Conservation (phyloP, 2,888 invertebrate species). For the Callosobruchus maculatus region DNA sequence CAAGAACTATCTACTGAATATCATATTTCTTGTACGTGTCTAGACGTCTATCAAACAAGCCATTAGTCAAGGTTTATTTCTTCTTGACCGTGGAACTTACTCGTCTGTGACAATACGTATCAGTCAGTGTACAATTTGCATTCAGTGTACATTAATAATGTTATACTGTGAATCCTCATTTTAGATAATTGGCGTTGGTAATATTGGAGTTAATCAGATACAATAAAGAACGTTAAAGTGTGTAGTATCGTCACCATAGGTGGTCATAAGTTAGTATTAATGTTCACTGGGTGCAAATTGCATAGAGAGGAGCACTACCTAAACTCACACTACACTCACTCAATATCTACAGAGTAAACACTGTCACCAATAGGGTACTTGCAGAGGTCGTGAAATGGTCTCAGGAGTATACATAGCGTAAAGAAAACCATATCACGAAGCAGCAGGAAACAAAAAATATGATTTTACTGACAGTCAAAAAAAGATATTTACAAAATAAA, state of each 20-base stretch:
- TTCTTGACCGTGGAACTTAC: slow-evolving; percentile 5
- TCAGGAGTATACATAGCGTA: too few relatives aligned
- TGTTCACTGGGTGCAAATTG: too few relatives aligned
- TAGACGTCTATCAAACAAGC: slow-evolving; percentile 2
- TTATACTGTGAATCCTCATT: slow-evolving; percentile 10
- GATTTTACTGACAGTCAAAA: too few relatives aligned
- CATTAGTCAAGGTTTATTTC: slow-evolving; percentile 13
- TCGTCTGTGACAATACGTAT: slow-evolving; percentile 3
- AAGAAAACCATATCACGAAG: too few relatives aligned
- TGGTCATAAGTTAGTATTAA: neutral
- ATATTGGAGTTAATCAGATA: neutral
- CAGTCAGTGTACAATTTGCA: slow-evolving; percentile 10
- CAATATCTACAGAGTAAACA: too few relatives aligned
- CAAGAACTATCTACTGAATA: neutral
- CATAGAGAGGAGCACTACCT: too few relatives aligned
- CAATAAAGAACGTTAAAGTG: neutral
- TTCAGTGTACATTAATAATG: slow-evolving; percentile 12
- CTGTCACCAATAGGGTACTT: too few relatives aligned
- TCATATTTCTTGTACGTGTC: neutral
- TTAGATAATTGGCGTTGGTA: slow-evolving; percentile 6
- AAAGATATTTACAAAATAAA: too few relatives aligned
- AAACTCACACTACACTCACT: too few relatives aligned
- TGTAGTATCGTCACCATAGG: neutral
- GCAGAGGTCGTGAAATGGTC: too few relatives aligned
- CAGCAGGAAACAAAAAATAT: too few relatives aligned